These are phyloP conservation scores for Zygothrica quintamaculata DNA, from an alignment of 2,888 invertebrate species.

Conservation along the genomic window DNA sequence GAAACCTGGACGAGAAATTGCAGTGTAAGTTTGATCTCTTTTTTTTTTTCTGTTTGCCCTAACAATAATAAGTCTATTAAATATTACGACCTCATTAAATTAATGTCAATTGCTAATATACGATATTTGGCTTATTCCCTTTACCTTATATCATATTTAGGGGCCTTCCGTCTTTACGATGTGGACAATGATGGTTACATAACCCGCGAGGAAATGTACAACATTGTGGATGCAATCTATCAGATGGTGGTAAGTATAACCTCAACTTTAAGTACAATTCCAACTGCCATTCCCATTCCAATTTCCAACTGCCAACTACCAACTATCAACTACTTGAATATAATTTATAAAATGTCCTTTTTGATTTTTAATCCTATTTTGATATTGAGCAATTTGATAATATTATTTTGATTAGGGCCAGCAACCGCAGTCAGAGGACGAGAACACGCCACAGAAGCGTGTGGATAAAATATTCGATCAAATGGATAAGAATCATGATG, in stretches of 20 bases:
- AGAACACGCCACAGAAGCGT: constrained; percentile 96
- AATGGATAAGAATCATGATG: constrained; percentile 99
- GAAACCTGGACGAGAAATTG: constrained; percentile 98
- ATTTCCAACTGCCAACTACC: no score
- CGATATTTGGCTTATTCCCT: constrained; percentile 6
- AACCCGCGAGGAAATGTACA: constrained; percentile 97
- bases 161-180: constrained; percentile 98
- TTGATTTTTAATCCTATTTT: background rate
- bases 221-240: constrained; percentile 98
- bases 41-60: no score
- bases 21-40: constrained; percentile 96
- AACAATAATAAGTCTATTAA: constrained; percentile 30
- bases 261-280: no score
- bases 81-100: constrained; percentile 27
- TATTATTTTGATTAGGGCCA: constrained; percentile 88
- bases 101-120: constrained; percentile 42
- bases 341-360: background rate
- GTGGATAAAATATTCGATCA: constrained; percentile 99
- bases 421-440: constrained; percentile 94
- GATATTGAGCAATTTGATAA: constrained; percentile 15
- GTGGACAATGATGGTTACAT: constrained; percentile 98
- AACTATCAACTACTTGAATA: background rate
- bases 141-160: no score
- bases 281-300: no score
- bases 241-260: constrained; percentile 96